phyloP scores from a whole-genome alignment of 2,888 invertebrate species.

The Dione vanillae region DNA sequence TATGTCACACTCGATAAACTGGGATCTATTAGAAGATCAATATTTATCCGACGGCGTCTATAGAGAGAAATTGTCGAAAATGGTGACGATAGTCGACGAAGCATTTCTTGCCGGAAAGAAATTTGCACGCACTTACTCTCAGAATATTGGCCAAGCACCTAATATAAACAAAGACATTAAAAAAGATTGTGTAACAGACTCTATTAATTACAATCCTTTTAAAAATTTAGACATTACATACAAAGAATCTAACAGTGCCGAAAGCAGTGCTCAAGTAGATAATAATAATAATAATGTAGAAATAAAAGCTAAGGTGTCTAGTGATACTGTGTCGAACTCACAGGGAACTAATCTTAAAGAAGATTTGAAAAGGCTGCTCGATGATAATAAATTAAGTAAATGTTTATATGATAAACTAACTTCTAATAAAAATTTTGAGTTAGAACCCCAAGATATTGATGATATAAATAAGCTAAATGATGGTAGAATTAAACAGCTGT shows the following conservation, averaged over 20 bases:
- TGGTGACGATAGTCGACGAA: conserved; percentile 92
- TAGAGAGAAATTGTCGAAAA: conserved; percentile 92
- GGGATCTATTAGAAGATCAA: conserved; percentile 95
- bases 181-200: conserved; percentile 35
- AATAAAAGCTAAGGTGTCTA: conserved; percentile 55
- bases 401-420: conserved; percentile 72
- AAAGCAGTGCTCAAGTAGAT: conserved; percentile 50
- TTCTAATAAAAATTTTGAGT: conserved; percentile 72
- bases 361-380: conserved; percentile 64
- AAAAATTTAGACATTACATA: conserved; percentile 66
- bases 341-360: conserved; percentile 58
- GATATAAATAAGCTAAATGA: conserved; percentile 74
- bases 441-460: conserved; percentile 78
- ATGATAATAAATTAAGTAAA: conserved; percentile 72
- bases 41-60: conserved; percentile 92
- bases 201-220: conserved; percentile 30
- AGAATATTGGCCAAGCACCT: conserved; percentile 52
- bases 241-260: conserved; percentile 54
- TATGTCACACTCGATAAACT: conserved; percentile 97
- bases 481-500: conserved; percentile 63
- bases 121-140: conserved; percentile 87
- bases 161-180: background rate
- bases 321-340: conserved; percentile 47
- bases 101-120: conserved; percentile 89
- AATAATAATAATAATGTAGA: conserved; percentile 56